phyloP scores from a whole-genome alignment of 1,140 invertebrate genomes.

The Leptestheria dahalacensis region DNA sequence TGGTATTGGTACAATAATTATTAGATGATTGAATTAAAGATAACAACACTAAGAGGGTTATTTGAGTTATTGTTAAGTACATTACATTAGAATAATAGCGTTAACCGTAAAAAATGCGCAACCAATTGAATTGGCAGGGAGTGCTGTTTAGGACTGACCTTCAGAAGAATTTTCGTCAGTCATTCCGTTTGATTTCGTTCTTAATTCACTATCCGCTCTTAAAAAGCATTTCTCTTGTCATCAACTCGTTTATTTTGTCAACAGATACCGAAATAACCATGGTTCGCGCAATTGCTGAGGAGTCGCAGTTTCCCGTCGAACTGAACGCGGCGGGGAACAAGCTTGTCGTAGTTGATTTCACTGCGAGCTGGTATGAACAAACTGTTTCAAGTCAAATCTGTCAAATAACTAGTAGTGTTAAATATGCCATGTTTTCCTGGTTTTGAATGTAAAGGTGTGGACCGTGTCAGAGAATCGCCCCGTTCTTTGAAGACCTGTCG shows the following conservation, averaged over 20 bases:
- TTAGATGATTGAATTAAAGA: too few species aligned
- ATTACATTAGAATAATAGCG: too few species aligned
- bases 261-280: background rate
- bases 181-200: too few species aligned
- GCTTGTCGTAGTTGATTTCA: conserved; percentile 88
- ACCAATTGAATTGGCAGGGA: too few species aligned
- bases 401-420: conserved; percentile 23
- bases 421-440: conserved; percentile 23
- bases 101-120: too few species aligned
- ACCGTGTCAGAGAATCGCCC: conserved; percentile 84
- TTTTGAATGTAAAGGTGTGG: conserved; percentile 54
- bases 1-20: too few species aligned
- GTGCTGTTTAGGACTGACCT: too few species aligned
- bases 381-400: conserved; percentile 10
- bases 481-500: conserved; percentile 71
- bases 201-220: too few species aligned
- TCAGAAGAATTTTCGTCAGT: too few species aligned
- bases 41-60: too few species aligned
- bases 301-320: conserved; percentile 68
- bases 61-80: too few species aligned
- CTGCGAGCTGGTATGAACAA: conserved; percentile 60
- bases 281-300: conserved; percentile 42
- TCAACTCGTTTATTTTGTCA: background rate
- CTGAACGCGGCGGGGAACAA: conserved; percentile 61
- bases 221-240: too few species aligned